A percentile compares a stretch with the other conserved stretches of the same genome.
phyloP scores from a whole-genome alignment of 37 sponge, comb jelly and placozoan species.

The Bolinopsis microptera region DNA sequence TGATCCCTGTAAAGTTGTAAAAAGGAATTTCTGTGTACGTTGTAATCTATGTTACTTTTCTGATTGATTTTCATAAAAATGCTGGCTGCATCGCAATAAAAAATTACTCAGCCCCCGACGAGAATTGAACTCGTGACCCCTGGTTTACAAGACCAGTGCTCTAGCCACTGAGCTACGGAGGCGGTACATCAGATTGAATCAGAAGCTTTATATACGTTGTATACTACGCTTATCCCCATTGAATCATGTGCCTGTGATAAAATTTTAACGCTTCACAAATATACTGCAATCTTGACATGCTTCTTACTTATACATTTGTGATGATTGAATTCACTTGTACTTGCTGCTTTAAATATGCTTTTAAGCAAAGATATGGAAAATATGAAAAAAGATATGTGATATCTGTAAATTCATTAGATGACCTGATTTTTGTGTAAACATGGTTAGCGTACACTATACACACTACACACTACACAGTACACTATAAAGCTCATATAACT shows the following conservation, averaged over 20 bases:
- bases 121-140: constrained; percentile 67
- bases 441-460: no score
- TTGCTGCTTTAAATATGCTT: no score
- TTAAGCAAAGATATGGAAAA: no score
- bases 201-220: not conserved
- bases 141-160: constrained; percentile 68
- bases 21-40: not conserved
- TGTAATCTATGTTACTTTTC: no score
- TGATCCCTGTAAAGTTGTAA: not conserved
- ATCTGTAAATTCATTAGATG: no score
- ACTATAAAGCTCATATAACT: no score
- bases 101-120: constrained; percentile 64
- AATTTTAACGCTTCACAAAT: not conserved
- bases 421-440: no score
- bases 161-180: constrained; percentile 67
- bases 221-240: not conserved
- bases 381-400: no score
- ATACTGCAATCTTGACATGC: not conserved
- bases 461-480: no score
- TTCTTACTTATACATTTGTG: not conserved
- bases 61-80: no score
- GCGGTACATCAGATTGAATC: not conserved
- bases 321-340: not conserved
- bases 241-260: not conserved
- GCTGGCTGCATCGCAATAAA: no score